Base-by-base conservation (phyloP, 2,888 invertebrate species). In the Drosophila quinaria region DNA sequence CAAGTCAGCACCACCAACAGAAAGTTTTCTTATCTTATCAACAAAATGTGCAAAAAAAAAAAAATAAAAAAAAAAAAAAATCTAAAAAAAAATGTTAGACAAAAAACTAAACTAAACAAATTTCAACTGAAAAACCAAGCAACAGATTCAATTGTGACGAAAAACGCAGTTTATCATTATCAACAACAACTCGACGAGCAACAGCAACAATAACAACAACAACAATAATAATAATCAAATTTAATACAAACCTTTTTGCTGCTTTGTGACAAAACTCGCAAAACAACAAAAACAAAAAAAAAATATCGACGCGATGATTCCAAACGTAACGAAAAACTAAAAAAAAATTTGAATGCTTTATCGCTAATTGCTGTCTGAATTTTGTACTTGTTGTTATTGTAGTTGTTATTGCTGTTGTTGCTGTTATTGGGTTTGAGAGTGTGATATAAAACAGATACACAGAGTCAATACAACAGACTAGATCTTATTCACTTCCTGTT, bases 81-180 rank as follows among this genome's bases (percentile, higher is more conserved):
- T n/a, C n/a, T n/a, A n/a, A 41, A 9, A 42, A 50, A 8, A 11
- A 51, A 56, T 25, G 25, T 25, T 25, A 25, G 25, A 25, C 25
- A 25, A 25, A 55, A 62, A 49, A 33, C 19, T 35, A 33, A 64
- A 52, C 15, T 22, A 51, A 74, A 67, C 49, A 66, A 70, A 65
- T 44, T 59, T 71, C 2, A 44, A 59, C 54, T 44, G 17, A 47
- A 64, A 62, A 42, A 31, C 46, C 25, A 22, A 63, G 50, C 58
- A 65, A 55, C 65, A 61, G 69, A 74, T 77, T 79, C 22, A 54
- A 49, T 15, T 51, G 44, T 51, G 46, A 44, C 35, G 56, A 63
- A 67, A 74, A 70, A 66, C 70, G 60, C 62, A 74, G 63, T 80
- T 78, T 80, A 74, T 78, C 71, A 66, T 67, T 75, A 78, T 78